phyloP scores from a whole-genome alignment of 2,113 vertebrate species.

The Protomyctophum bolini region DNA sequence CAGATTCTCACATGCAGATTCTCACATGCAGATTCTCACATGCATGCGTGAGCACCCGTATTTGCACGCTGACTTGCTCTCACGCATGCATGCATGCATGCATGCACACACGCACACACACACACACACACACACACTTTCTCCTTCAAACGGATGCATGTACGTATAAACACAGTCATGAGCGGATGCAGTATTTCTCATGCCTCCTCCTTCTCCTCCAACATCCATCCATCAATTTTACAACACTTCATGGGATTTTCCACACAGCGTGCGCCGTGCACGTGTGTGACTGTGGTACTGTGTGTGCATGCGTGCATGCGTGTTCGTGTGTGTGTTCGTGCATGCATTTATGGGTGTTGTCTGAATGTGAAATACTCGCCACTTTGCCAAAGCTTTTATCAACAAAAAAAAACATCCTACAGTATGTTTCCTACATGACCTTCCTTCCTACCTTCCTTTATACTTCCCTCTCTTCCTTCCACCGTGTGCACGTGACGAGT shows the following conservation, averaged over 20 bases:
- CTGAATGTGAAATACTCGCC: not conserved
- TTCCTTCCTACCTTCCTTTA: not conserved
- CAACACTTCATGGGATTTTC: not conserved
- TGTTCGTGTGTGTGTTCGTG: slow-evolving; percentile 4
- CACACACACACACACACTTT: not conserved
- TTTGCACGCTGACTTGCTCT: not conserved
- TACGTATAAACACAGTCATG: not conserved
- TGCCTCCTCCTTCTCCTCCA: too few relatives aligned
- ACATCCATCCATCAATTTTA: not conserved
- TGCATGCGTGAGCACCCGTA: not conserved
- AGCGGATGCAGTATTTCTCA: not conserved
- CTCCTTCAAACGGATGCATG: not conserved
- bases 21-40: not conserved
- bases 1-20: not conserved
- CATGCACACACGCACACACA: not conserved
- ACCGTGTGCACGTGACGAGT: too few relatives aligned
- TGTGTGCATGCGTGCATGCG: not conserved
- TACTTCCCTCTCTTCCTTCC: not conserved
- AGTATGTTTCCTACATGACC: not conserved
- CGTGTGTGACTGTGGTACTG: not conserved
- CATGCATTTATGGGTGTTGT: slow-evolving; percentile 1
- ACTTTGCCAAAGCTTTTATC: too few relatives aligned
- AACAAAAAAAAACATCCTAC: too few relatives aligned
- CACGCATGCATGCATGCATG: too few relatives aligned
- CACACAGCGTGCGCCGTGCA: not conserved